A percentile compares a stretch with the other conserved stretches of the same genome.
Evolutionary conservation across 2,888 invertebrate species (phyloP).

Genomic region (Ichneumoninae sp.): DNA sequence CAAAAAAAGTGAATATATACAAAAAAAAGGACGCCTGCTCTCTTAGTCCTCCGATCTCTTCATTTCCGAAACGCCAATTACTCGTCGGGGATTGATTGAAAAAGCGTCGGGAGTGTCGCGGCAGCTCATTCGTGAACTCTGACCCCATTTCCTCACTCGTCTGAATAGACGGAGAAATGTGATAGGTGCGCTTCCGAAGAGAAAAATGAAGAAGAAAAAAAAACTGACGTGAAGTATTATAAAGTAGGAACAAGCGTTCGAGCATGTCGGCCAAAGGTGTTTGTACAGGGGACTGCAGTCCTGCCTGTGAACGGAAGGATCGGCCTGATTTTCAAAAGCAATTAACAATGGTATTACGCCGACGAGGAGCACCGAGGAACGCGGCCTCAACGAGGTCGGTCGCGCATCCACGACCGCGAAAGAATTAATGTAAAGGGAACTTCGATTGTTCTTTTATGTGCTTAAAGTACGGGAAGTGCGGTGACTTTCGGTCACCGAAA

Average conservation of each 20-base stretch:
- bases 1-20: slow-evolving; percentile 10
- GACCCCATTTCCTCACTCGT: slow-evolving; percentile 48
- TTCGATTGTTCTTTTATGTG: neutral
- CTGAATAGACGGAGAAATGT: slow-evolving; percentile 11
- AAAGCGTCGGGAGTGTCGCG: slow-evolving; percentile 48
- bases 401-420: neutral
- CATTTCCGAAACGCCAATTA: slow-evolving; percentile 58
- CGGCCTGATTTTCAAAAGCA: slow-evolving; percentile 40
- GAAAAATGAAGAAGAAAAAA: slow-evolving; percentile 2
- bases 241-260: slow-evolving; percentile 4
- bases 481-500: neutral
- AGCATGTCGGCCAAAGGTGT: slow-evolving; percentile 21
- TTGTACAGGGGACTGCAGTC: neutral
- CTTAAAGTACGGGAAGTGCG: neutral
- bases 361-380: neutral
- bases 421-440: neutral
- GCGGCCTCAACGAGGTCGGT: neutral
- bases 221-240: slow-evolving; percentile 24
- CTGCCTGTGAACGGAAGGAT: neutral
- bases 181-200: neutral
- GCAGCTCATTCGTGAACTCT: slow-evolving; percentile 14
- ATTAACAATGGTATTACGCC: slow-evolving; percentile 29
- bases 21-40: slow-evolving; percentile 1
- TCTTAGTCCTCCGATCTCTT: slow-evolving; percentile 44
- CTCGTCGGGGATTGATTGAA: slow-evolving; percentile 59